Conservation (phyloP, 2,888 invertebrate species). For the Schizaphis graminum region DNA sequence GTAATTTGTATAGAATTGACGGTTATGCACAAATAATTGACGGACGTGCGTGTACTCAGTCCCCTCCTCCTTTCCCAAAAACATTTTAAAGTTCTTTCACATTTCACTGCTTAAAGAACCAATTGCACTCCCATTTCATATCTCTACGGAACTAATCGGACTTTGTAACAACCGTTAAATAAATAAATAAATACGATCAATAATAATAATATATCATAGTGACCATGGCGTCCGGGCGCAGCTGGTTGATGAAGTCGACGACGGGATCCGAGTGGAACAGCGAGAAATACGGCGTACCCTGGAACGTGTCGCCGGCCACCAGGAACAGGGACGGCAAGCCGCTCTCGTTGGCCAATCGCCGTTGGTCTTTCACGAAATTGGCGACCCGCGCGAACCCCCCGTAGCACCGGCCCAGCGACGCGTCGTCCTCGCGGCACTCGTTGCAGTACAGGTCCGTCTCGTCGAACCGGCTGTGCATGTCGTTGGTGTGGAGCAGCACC, state of each 20-base stretch:
- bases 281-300: conserved; percentile 90
- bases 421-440: conserved; percentile 74
- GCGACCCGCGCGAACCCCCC: conserved; percentile 87
- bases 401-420: conserved; percentile 75
- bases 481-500: conserved; percentile 89
- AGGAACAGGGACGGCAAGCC: conserved; percentile 82
- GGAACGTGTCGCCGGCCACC: conserved; percentile 93
- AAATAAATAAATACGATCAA: background rate
- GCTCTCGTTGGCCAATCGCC: conserved; percentile 73
- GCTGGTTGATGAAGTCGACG: conserved; percentile 82
- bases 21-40: too few species aligned
- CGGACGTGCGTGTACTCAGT: too few species aligned
- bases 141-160: background rate
- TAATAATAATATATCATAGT: conserved; percentile 68
- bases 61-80: too few species aligned
- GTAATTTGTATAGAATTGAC: too few species aligned
- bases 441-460: conserved; percentile 77
- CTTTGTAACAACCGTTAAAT: background rate
- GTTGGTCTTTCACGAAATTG: conserved; percentile 74
- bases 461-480: conserved; percentile 82
- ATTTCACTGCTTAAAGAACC: too few species aligned
- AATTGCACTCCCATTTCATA: too few species aligned
- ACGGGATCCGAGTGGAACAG: conserved; percentile 86
- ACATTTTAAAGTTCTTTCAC: too few species aligned
- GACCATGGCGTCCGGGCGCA: conserved; percentile 90